These are phyloP conservation scores for Schizopygopsis pylzovi DNA, from an alignment of 2,797 vertebrate species.

Conservation along the genomic window DNA sequence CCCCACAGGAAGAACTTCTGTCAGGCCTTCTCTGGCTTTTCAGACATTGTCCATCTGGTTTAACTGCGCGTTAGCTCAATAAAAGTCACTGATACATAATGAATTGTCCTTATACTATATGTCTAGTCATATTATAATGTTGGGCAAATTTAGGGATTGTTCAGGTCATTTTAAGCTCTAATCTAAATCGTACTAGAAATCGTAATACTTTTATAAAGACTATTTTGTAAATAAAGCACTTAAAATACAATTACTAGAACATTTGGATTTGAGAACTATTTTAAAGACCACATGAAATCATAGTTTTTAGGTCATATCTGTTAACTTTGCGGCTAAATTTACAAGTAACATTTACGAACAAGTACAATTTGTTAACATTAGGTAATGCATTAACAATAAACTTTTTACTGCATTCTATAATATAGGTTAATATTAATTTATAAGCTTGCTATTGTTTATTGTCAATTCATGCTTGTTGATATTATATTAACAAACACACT, in stretches of 20 bases:
- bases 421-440: not conserved
- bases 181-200: constrained; percentile 27
- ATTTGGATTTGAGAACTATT: not conserved
- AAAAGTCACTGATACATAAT: constrained; percentile 38
- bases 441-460: not conserved
- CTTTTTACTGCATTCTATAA: not conserved
- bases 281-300: not conserved
- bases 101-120: constrained; percentile 38
- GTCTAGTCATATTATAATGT: constrained; percentile 29
- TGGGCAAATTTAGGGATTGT: constrained; percentile 31
- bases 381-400: constrained; percentile 4
- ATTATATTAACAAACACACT: not conserved
- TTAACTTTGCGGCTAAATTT: not conserved
- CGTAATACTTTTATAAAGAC: not conserved
- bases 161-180: constrained; percentile 35
- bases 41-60: constrained; percentile 32
- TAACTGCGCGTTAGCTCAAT: constrained; percentile 29
- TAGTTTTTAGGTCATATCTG: not conserved
- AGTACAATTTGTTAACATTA: not conserved
- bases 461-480: not conserved
- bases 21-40: constrained; percentile 30
- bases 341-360: not conserved
- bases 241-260: constrained; percentile 32
- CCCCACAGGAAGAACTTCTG: constrained; percentile 37
- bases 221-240: not conserved